Base-by-base conservation (phyloP, 2,888 invertebrate genomes). In the Sabellastarte sp. region DNA sequence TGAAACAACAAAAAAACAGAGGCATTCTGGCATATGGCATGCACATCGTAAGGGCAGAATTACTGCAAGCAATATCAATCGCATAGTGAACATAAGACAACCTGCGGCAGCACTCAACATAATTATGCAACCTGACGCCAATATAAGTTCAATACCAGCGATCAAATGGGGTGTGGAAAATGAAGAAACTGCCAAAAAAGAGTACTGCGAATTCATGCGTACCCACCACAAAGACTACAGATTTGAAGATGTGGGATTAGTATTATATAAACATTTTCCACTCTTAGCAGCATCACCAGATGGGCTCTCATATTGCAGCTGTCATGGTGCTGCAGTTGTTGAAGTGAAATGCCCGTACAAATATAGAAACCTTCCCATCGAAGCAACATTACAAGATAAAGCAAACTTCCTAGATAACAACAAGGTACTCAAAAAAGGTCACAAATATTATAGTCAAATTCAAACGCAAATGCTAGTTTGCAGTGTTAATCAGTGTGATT, bases 321-420 rank as follows among this genome's bases (percentile, higher is more conserved):
- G 53, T 53, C 26, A 26, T 53, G 53, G 26, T 15, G 24, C 24
- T n/a, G 4, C 20, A 53, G 15, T 53, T 5, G 26, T 53, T 20
- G 53, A 53, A 53, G 26, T 53, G 5, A 53, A 53, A 53, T 53
- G 53, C 24, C 53, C 53, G 5, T 53, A n/a, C 53, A 53, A 15
- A 15, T 53, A n/a, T n/a, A 53, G 24, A 53, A 24, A n/a, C 15
- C 24, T 24, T 26, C 41, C 41, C 20, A n/a, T n/a, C n/a, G n/a
- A n/a, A n/a, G n/a, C n/a, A n/a, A n/a, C n/a, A n/a, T n/a, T n/a
- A n/a, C n/a, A n/a, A n/a, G n/a, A n/a, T n/a, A n/a, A n/a, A n/a
- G n/a, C n/a, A n/a, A 41, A 41, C 41, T 41, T 41, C 20, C 41
- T 41, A 20, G 20, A 41, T 41, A 20, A 5, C 5, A 20, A 41